These are phyloP conservation scores for Papilio elwesi DNA, from an alignment of 2,888 invertebrate genomes.

Conservation along the genomic window DNA sequence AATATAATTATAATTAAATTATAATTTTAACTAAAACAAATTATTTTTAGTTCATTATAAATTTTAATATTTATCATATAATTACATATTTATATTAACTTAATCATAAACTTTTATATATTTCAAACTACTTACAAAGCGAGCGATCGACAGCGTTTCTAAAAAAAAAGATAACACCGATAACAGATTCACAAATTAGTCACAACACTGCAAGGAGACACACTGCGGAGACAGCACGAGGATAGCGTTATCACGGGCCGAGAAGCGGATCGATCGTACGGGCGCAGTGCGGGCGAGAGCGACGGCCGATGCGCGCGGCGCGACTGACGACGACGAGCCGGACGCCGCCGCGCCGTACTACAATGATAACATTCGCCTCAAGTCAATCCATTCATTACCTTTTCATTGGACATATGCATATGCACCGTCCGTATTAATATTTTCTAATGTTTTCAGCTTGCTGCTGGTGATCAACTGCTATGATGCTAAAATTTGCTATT, in stretches of 20 bases:
- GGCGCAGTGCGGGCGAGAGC: slow-evolving; percentile 59
- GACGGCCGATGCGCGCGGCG: slow-evolving; percentile 70
- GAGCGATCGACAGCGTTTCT: slow-evolving; percentile 36
- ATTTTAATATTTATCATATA: too few relatives aligned
- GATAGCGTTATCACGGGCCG: slow-evolving; percentile 70
- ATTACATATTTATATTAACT: not conserved
- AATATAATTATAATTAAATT: too few relatives aligned
- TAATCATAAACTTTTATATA: not conserved
- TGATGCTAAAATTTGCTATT: too few relatives aligned
- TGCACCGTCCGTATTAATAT: slow-evolving; percentile 8
- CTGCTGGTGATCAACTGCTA: slow-evolving; percentile 7
- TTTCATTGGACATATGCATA: slow-evolving; percentile 42
- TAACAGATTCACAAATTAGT: slow-evolving; percentile 55
- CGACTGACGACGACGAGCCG: slow-evolving; percentile 62
- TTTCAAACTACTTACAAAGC: slow-evolving; percentile 40
- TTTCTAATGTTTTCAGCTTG: slow-evolving; percentile 13
- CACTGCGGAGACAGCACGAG: slow-evolving; percentile 63
- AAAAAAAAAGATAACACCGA: slow-evolving; percentile 48
- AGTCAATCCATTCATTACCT: slow-evolving; percentile 71
- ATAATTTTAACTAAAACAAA: too few relatives aligned
- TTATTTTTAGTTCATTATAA: too few relatives aligned
- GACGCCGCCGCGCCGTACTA: slow-evolving; percentile 41
- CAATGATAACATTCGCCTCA: slow-evolving; percentile 61
- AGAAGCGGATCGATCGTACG: slow-evolving; percentile 78
- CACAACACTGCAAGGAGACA: slow-evolving; percentile 54